Conservation (phyloP, 2,797 vertebrate genomes). For the Myotis findleyi region DNA sequence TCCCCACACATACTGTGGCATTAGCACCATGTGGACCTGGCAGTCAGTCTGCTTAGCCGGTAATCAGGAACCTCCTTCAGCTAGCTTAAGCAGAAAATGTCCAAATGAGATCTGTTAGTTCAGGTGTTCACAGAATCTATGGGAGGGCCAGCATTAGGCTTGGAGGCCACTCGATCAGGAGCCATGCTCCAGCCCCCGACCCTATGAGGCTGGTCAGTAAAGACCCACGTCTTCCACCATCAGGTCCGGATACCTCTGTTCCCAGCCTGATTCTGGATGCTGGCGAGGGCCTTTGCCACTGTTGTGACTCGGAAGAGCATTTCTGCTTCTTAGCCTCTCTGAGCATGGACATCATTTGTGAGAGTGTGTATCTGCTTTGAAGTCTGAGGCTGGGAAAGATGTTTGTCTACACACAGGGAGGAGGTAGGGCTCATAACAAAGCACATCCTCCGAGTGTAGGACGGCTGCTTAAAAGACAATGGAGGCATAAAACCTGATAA, state of each 20-base stretch:
- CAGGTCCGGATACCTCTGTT: not conserved
- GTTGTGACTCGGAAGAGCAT: not conserved
- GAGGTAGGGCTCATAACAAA: not conserved
- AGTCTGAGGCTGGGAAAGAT: not conserved
- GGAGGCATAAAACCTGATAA: not conserved
- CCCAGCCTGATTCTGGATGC: not conserved
- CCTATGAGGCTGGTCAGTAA: not conserved
- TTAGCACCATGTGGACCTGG: not conserved
- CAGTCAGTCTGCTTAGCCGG: not conserved
- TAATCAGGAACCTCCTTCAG: not conserved
- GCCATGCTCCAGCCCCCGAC: no score
- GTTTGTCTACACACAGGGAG: not conserved
- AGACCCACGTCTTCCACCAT: not conserved
- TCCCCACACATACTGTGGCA: rapidly evolving
- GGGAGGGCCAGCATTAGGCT: not conserved
- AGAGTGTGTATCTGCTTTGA: not conserved
- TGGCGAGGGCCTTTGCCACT: no score
- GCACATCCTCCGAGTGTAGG: not conserved
- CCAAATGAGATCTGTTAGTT: not conserved
- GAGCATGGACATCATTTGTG: not conserved
- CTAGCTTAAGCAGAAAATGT: not conserved
- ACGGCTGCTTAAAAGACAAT: not conserved
- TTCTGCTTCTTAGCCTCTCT: not conserved
- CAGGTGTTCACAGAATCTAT: not conserved
- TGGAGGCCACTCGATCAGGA: not conserved